phyloP scores from a whole-genome alignment of 2,797 vertebrate species.

The Hoplostethus mediterraneus region DNA sequence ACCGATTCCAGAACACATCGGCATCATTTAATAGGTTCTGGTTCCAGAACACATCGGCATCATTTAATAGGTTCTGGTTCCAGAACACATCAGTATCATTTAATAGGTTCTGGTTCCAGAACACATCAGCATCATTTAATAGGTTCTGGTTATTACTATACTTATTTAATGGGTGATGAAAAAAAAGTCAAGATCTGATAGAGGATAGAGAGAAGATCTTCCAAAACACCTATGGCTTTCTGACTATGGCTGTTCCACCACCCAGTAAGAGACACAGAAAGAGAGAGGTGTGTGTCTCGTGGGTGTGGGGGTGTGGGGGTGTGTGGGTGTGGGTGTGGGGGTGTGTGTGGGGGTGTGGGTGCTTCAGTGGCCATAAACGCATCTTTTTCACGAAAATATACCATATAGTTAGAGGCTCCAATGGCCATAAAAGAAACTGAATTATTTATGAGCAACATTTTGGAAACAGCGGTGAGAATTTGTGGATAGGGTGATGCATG shows the following conservation, averaged over 20 bases:
- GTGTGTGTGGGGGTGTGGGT: background rate
- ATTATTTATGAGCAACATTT: conserved; percentile 84
- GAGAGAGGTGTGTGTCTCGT: conserved; percentile 9
- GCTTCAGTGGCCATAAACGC: conserved; percentile 53
- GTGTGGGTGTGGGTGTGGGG: background rate
- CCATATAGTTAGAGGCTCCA: conserved; percentile 45
- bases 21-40: background rate
- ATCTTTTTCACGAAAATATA: conserved; percentile 57
- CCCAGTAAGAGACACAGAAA: conserved; percentile 9
- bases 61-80: too few relatives aligned
- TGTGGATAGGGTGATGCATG: conserved; percentile 76
- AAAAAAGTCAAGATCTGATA: conserved; percentile 44
- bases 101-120: too few relatives aligned
- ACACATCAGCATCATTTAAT: too few relatives aligned
- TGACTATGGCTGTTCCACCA: background rate
- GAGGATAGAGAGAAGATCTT: conserved; percentile 4
- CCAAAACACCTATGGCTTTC: conserved; percentile 10
- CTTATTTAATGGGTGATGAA: conserved; percentile 41
- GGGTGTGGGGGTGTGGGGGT: background rate
- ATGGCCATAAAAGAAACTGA: conserved; percentile 65
- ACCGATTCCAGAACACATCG: conserved; percentile 40
- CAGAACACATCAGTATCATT: too few relatives aligned
- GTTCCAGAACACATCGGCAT: background rate
- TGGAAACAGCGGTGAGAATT: conserved; percentile 70
- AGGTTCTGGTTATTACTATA: too few relatives aligned